Evolutionary conservation across 1,140 invertebrate genomes (phyloP).

Genomic region (Megathymus violae): DNA sequence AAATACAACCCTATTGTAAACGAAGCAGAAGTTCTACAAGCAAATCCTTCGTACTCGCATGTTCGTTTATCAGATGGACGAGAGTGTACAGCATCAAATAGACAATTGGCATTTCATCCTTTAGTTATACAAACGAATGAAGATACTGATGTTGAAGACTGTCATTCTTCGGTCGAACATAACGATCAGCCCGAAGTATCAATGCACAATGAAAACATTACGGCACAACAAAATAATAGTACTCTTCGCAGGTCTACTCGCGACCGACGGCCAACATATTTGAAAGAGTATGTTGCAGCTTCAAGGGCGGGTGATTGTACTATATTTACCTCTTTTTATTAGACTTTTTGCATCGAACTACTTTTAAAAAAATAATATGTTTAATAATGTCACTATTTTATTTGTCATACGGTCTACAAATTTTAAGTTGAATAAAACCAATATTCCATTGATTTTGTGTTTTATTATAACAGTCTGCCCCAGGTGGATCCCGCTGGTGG

Average conservation of each 20-base stretch:
- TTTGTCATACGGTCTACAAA: too few species aligned
- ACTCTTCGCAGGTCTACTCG: background rate
- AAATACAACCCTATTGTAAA: slow-evolving; percentile 30
- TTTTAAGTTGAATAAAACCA: too few species aligned
- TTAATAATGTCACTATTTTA: too few species aligned
- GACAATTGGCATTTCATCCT: background rate
- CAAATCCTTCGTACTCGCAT: slow-evolving; percentile 27
- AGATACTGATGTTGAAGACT: background rate
- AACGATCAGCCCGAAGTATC: background rate
- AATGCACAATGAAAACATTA: too few species aligned
- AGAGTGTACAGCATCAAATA: slow-evolving; percentile 29
- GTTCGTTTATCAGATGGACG: slow-evolving; percentile 28
- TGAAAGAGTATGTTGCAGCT: background rate
- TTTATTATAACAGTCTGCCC: too few species aligned
- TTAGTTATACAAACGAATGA: background rate
- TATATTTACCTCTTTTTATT: background rate
- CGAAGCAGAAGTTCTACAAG: slow-evolving; percentile 29
- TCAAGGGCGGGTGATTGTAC: background rate
- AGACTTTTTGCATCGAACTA: too few species aligned
- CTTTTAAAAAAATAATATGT: too few species aligned
- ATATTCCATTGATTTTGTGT: too few species aligned
- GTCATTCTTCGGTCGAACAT: background rate
- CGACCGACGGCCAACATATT: background rate
- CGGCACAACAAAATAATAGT: background rate
- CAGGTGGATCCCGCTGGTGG: too few species aligned